Evolutionary conservation across 2,888 invertebrate species (phyloP).

Genomic region (Acrocyrtus sp.): DNA sequence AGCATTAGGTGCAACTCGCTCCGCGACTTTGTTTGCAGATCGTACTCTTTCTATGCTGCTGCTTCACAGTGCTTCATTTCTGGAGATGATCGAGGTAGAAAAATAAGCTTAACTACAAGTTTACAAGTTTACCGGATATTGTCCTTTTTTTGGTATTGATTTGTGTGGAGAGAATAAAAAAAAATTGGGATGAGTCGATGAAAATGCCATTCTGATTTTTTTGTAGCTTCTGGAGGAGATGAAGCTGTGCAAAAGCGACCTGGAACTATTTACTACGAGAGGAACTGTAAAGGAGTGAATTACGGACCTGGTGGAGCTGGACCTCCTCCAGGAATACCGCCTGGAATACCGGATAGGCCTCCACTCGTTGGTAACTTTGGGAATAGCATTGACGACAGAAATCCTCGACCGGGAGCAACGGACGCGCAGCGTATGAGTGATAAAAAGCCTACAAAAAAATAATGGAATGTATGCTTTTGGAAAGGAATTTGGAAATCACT

Average conservation of each 20-base stretch:
- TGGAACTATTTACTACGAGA: slow-evolving; percentile 65
- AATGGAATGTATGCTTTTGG: slow-evolving; percentile 1
- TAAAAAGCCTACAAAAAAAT: no score
- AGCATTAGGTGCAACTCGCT: slow-evolving; percentile 66
- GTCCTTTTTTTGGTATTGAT: no score
- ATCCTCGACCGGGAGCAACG: slow-evolving; percentile 60
- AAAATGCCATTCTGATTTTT: neutral
- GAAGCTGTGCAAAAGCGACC: slow-evolving; percentile 65
- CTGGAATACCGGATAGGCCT: slow-evolving; percentile 59
- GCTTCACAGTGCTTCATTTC: slow-evolving; percentile 67
- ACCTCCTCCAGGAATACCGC: slow-evolving; percentile 32
- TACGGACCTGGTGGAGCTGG: slow-evolving; percentile 23
- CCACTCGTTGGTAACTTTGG: slow-evolving; percentile 53
- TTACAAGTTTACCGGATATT: no score
- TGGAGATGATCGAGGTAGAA: slow-evolving; percentile 66
- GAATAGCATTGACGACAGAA: slow-evolving; percentile 60
- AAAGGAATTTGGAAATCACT: neutral
- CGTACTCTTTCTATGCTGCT: slow-evolving; percentile 66
- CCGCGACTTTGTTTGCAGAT: slow-evolving; percentile 67
- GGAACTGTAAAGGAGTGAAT: slow-evolving; percentile 64
- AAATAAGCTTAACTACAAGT: no score
- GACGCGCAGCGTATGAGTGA: slow-evolving; percentile 60
- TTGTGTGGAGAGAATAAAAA: neutral
- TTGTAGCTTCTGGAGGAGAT: slow-evolving; percentile 62
- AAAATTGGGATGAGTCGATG: neutral